Conservation (phyloP, 2,113 vertebrate genomes). For the Piprites chloris region DNA sequence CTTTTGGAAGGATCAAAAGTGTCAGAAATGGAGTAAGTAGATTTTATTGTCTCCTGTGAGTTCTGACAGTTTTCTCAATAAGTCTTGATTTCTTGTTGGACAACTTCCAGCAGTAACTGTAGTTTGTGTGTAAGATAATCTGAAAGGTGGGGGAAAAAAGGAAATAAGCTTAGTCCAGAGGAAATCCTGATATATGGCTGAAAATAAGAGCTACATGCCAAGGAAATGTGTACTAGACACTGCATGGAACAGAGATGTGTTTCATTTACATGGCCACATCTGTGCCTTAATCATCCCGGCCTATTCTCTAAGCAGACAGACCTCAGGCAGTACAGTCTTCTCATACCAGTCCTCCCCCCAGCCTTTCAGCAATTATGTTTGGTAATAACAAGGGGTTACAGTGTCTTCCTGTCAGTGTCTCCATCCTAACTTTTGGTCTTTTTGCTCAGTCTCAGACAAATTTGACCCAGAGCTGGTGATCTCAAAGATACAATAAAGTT, state of each 20-base stretch:
- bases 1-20: background rate
- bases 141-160: background rate
- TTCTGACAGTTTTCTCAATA: slow-evolving; percentile 48
- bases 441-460: background rate
- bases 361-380: background rate
- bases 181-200: background rate
- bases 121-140: slow-evolving; percentile 68
- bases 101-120: slow-evolving; percentile 72
- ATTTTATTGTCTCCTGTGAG: background rate
- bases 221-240: background rate
- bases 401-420: background rate
- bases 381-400: background rate
- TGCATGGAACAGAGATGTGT: background rate
- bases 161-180: background rate
- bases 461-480: background rate
- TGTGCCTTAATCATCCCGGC: background rate
- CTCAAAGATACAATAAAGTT: background rate
- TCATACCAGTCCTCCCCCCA: background rate
- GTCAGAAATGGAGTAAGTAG: background rate
- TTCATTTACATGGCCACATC: background rate
- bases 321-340: background rate
- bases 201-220: background rate
- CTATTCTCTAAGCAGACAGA: background rate
- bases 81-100: slow-evolving; percentile 72
- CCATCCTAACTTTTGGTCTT: background rate